A percentile compares a stretch with the other conserved stretches of the same genome.
These are phyloP conservation scores for Macrophya annulata DNA, from an alignment of 2,888 invertebrate species.

Conservation along the genomic window DNA sequence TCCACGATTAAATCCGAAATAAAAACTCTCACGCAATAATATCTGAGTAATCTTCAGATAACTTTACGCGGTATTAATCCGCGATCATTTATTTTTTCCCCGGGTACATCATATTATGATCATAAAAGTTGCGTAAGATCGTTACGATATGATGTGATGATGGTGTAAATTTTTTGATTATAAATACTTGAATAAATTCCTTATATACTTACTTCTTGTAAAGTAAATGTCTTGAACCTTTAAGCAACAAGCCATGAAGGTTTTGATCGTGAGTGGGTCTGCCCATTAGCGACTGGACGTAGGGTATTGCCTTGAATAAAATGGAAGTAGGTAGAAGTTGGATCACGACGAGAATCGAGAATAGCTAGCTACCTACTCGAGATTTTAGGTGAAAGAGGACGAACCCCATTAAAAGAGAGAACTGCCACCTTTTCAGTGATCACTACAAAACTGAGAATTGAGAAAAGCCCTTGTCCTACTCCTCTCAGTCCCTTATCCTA, in stretches of 20 bases:
- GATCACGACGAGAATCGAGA: constrained; percentile 18
- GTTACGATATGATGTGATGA: background rate
- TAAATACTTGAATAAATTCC: background rate
- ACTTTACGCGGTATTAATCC: background rate
- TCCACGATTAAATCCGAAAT: background rate
- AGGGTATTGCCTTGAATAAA: constrained; percentile 23
- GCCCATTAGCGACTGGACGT: constrained; percentile 1
- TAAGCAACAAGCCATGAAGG: constrained; percentile 22
- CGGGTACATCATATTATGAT: too few relatives aligned
- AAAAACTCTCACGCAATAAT: constrained; percentile 21
- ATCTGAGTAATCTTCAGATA: background rate
- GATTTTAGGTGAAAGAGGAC: background rate
- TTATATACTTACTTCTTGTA: too few relatives aligned
- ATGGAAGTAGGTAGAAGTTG: background rate
- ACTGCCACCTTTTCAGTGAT: constrained; percentile 9
- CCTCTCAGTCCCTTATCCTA: background rate
- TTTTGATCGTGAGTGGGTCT: constrained; percentile 28
- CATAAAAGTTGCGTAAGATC: background rate
- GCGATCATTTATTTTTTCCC: background rate
- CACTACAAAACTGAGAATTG: background rate
- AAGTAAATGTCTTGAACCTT: constrained; percentile 22
- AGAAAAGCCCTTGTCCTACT: background rate
- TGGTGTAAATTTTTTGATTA: background rate
- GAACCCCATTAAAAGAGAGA: constrained; percentile 17
- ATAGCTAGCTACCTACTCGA: constrained; percentile 14